These are phyloP conservation scores for Dryococelus australis DNA, from an alignment of 2,888 invertebrate genomes.

Conservation along the genomic window DNA sequence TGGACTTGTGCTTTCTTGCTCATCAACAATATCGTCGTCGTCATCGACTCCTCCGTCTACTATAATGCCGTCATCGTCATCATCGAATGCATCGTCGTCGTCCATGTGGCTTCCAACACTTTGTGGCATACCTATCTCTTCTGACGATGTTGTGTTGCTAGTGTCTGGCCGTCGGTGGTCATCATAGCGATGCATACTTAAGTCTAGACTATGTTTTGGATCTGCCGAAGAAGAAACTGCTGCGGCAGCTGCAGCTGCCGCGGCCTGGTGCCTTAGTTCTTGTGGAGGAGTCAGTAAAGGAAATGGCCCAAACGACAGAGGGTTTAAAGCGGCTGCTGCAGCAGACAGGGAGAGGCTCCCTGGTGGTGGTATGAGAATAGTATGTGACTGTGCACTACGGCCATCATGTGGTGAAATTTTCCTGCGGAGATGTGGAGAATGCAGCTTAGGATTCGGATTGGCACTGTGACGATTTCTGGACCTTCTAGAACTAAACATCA, in stretches of 20 bases:
- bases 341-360: constrained; percentile 67
- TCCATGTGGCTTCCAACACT: constrained; percentile 52
- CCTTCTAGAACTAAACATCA: constrained; percentile 98
- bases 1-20: constrained; percentile 60
- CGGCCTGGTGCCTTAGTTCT: constrained; percentile 59
- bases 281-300: constrained; percentile 67
- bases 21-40: constrained; percentile 63
- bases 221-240: constrained; percentile 62
- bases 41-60: constrained; percentile 78
- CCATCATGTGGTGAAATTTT: constrained; percentile 96
- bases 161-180: constrained; percentile 60
- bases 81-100: constrained; percentile 60
- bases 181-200: constrained; percentile 57
- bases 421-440: constrained; percentile 91
- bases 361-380: constrained; percentile 77
- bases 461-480: constrained; percentile 97
- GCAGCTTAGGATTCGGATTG: constrained; percentile 97
- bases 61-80: constrained; percentile 77
- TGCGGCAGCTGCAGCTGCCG: constrained; percentile 60
- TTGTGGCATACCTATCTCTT: constrained; percentile 58
- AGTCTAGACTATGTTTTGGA: constrained; percentile 70
- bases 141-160: constrained; percentile 56
- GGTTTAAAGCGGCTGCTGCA: constrained; percentile 69
- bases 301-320: constrained; percentile 80
- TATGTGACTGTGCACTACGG: constrained; percentile 84